Evolutionary conservation across 2,797 vertebrate species (phyloP).

Genomic region (Tapirus indicus): DNA sequence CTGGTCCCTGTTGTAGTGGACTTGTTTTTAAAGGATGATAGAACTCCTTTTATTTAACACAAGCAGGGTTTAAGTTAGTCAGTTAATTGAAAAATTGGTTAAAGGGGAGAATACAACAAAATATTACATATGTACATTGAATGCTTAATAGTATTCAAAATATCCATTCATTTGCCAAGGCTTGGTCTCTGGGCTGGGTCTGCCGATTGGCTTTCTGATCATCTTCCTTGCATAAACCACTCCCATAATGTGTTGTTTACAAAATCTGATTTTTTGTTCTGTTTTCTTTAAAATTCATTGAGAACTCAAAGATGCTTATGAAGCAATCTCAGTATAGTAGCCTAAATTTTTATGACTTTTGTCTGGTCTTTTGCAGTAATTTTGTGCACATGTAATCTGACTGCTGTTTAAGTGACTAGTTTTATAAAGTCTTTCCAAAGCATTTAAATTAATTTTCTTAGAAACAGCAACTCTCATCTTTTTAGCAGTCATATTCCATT

Average conservation of each 20-base stretch:
- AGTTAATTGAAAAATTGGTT: neutral
- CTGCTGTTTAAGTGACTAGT: neutral
- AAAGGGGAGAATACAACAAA: constrained; percentile 1
- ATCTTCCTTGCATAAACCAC: neutral
- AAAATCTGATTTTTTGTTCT: neutral
- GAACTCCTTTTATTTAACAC: neutral
- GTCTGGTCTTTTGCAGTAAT: constrained; percentile 33
- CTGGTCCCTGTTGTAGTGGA: neutral
- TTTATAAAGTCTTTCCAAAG: constrained; percentile 61
- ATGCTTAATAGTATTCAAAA: constrained; percentile 20
- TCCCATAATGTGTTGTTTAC: neutral
- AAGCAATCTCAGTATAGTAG: neutral
- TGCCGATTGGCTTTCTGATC: neutral
- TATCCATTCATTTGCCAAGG: neutral
- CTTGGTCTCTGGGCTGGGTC: neutral
- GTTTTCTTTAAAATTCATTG: constrained; percentile 28
- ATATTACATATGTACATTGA: neutral
- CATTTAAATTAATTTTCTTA: constrained; percentile 62
- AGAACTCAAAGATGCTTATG: constrained; percentile 14
- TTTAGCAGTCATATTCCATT: constrained; percentile 33
- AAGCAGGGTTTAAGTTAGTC: neutral
- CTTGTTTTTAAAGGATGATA: neutral
- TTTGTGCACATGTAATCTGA: constrained; percentile 56
- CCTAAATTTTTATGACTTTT: constrained; percentile 10
- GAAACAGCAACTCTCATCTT: constrained; percentile 7